Conservation (phyloP, 2,888 invertebrate species). For the Trisateles emortualis region DNA sequence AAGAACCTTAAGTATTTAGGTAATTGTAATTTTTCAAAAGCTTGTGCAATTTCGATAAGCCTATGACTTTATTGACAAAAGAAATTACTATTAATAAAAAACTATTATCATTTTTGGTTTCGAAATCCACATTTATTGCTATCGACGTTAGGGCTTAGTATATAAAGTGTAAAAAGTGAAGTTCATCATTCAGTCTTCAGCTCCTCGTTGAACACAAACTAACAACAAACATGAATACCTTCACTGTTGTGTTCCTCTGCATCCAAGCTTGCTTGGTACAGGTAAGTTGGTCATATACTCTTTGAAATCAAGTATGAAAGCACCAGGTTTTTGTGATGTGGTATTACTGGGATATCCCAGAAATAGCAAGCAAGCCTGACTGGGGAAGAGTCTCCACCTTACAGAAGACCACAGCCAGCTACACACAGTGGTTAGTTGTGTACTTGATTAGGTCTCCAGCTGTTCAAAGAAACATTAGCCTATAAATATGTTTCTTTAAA, state of each 20-base stretch:
- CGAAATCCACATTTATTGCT: too few relatives aligned
- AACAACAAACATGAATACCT: conserved; percentile 47
- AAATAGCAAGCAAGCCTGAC: too few relatives aligned
- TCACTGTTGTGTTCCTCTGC: conserved; percentile 50
- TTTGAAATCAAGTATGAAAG: not conserved
- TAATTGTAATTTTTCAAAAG: not conserved
- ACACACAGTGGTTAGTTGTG: too few relatives aligned
- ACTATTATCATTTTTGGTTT: not conserved
- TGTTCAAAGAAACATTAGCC: too few relatives aligned
- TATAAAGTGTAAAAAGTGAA: not conserved
- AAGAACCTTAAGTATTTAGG: not conserved
- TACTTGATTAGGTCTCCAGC: too few relatives aligned
- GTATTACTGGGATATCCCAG: too few relatives aligned
- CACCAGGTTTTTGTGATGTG: too few relatives aligned
- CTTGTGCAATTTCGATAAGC: not conserved
- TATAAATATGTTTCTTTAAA: too few relatives aligned
- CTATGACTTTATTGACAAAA: not conserved
- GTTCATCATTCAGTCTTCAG: conserved; percentile 15
- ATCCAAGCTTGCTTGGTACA: conserved; percentile 55
- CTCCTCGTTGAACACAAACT: conserved; percentile 17
- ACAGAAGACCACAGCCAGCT: too few relatives aligned
- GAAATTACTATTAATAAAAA: not conserved
- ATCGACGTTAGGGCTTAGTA: not conserved
- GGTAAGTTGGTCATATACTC: conserved; percentile 29
- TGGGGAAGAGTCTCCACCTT: too few relatives aligned